Conservation (phyloP, 1,140 invertebrate genomes). For the Anagrus nilaparvatae region DNA sequence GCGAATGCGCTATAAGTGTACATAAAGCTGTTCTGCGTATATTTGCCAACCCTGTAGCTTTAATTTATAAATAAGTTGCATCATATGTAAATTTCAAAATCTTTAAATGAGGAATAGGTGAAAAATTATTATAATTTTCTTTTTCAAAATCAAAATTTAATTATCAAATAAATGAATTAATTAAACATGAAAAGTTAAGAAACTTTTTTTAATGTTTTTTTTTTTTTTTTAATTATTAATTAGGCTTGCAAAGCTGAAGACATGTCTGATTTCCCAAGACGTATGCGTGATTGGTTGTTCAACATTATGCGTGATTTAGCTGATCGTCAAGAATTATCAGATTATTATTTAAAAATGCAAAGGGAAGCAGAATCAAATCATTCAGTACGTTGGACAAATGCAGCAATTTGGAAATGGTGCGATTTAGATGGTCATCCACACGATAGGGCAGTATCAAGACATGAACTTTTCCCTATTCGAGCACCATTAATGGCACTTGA, state of each 20-base stretch:
- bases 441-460: constrained; percentile 77
- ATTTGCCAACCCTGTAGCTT: too few species aligned
- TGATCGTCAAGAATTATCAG: constrained; percentile 75
- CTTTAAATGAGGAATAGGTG: too few species aligned
- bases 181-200: too few species aligned
- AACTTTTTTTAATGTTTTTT: background rate
- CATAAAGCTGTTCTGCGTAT: too few species aligned
- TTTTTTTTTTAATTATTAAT: background rate
- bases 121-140: too few species aligned
- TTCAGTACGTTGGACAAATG: constrained; percentile 76
- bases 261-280: constrained; percentile 80
- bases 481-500: constrained; percentile 86
- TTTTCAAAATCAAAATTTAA: too few species aligned
- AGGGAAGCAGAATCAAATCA: constrained; percentile 77
- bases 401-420: constrained; percentile 95
- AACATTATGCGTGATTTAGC: constrained; percentile 92
- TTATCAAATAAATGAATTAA: too few species aligned
- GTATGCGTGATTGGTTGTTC: constrained; percentile 95
- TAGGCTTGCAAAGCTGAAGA: constrained; percentile 71
- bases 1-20: too few species aligned
- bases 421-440: constrained; percentile 83
- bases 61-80: too few species aligned
- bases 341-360: constrained; percentile 77
- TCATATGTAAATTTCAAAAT: too few species aligned
- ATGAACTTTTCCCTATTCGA: constrained; percentile 89